phyloP scores from a whole-genome alignment of 2,888 invertebrate species.

The Aleiodes leptofemur region DNA sequence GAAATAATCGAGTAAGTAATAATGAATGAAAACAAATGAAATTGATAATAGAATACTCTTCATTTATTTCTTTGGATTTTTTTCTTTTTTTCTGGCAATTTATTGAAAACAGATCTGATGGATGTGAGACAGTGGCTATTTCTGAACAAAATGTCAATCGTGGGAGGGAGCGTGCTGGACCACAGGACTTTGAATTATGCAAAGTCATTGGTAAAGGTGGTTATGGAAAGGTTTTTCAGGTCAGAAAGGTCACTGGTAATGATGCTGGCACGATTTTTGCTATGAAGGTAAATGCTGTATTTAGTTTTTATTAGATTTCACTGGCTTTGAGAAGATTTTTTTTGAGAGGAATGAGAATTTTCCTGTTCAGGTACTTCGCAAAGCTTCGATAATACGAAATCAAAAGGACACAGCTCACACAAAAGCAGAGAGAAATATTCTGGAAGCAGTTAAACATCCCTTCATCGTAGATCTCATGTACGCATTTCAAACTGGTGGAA shows the following conservation, averaged over 20 bases:
- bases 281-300: constrained; percentile 79
- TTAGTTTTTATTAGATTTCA: background rate
- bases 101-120: constrained; percentile 73
- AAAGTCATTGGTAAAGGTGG: constrained; percentile 86
- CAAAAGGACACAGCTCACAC: constrained; percentile 88
- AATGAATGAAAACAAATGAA: too few species aligned
- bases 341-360: background rate
- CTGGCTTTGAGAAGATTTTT: background rate
- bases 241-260: constrained; percentile 81
- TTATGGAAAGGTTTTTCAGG: constrained; percentile 84
- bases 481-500: constrained; percentile 87
- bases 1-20: constrained; percentile 86
- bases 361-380: constrained; percentile 76
- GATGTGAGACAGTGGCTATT: constrained; percentile 83
- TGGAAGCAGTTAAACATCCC: constrained; percentile 85
- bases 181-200: constrained; percentile 86
- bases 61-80: background rate
- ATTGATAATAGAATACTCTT: background rate
- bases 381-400: constrained; percentile 85
- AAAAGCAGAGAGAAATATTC: constrained; percentile 86
- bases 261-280: constrained; percentile 83
- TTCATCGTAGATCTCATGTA: constrained; percentile 87
- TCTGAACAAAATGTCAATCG: constrained; percentile 89
- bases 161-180: constrained; percentile 90
- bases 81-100: background rate